A percentile compares a stretch with the other conserved stretches of the same genome.
Evolutionary conservation across 2,797 vertebrate genomes (phyloP).

Genomic region (Garrulus glandarius): DNA sequence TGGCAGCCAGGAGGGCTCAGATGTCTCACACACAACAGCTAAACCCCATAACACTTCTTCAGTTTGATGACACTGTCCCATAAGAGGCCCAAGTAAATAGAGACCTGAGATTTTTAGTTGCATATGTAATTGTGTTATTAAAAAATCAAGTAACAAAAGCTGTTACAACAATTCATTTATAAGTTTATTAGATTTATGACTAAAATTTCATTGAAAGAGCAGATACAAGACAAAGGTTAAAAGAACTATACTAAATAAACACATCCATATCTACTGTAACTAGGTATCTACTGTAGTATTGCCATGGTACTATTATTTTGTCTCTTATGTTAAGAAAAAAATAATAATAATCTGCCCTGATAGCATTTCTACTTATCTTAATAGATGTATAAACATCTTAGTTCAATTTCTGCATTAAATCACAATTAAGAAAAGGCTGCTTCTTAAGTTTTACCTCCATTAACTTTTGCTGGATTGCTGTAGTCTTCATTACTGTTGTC

Average conservation of each 20-base stretch:
- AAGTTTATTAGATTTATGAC: not conserved
- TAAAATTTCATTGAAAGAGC: not conserved
- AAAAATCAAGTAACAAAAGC: not conserved
- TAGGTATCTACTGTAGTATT: not conserved
- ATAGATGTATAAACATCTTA: not conserved
- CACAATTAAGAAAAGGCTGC: not conserved
- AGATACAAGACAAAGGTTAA: not conserved
- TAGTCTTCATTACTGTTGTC: slow-evolving; percentile 19
- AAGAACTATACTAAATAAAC: not conserved
- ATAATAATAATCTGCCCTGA: not conserved
- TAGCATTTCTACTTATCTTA: not conserved
- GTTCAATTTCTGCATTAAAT: not conserved
- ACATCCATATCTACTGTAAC: not conserved
- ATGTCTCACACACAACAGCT: not conserved
- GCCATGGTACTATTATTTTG: not conserved
- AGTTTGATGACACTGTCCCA: too few relatives aligned
- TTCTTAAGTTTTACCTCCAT: not conserved
- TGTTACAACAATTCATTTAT: not conserved
- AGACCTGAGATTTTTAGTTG: not conserved
- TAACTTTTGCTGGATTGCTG: not conserved
- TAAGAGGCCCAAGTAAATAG: not conserved
- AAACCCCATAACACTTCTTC: rapidly evolving
- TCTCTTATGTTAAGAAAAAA: not conserved
- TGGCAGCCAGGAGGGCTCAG: not conserved
- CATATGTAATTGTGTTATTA: not conserved